Evolutionary conservation across 1,140 invertebrate species (phyloP).

Genomic region (Lordiphosa stackelbergi): DNA sequence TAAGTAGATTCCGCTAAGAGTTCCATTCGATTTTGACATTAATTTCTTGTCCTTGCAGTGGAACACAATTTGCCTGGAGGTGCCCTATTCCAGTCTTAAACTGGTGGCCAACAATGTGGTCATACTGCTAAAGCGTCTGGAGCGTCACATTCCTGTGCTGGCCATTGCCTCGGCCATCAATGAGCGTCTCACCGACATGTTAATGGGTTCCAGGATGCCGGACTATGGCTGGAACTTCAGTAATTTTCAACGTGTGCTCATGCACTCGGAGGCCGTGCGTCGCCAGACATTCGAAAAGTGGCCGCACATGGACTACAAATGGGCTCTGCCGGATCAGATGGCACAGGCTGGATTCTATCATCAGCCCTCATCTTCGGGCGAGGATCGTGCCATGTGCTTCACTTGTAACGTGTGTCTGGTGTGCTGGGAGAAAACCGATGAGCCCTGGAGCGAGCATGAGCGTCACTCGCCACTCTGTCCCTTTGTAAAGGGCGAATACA

Average conservation of each 20-base stretch:
- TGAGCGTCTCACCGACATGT: slow-evolving; percentile 88
- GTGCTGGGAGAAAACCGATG: slow-evolving; percentile 97
- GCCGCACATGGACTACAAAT: slow-evolving; percentile 98
- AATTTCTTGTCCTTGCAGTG: slow-evolving; percentile 82
- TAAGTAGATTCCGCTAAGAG: slow-evolving; percentile 66
- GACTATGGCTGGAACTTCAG: slow-evolving; percentile 73
- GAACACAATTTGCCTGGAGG: slow-evolving; percentile 90
- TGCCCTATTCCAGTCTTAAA: slow-evolving; percentile 87
- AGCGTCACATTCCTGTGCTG: slow-evolving; percentile 88
- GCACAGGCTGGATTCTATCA: slow-evolving; percentile 97
- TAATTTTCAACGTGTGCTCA: slow-evolving; percentile 81
- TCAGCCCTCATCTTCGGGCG: slow-evolving; percentile 90
- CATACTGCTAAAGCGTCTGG: slow-evolving; percentile 88
- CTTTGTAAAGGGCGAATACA: slow-evolving; percentile 95
- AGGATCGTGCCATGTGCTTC: slow-evolving; percentile 96
- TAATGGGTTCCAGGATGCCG: slow-evolving; percentile 78
- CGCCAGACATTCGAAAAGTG: slow-evolving; percentile 93
- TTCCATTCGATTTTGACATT: background rate
- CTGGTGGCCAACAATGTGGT: slow-evolving; percentile 87
- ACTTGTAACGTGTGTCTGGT: slow-evolving; percentile 95
- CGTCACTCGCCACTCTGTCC: slow-evolving; percentile 94
- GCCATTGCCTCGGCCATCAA: slow-evolving; percentile 92
- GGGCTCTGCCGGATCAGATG: slow-evolving; percentile 96
- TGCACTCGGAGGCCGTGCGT: slow-evolving; percentile 94
- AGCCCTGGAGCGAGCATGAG: slow-evolving; percentile 97